These are phyloP conservation scores for Drosophila nr. perissopoda DNA, from an alignment of 2,888 invertebrate genomes.

Conservation along the genomic window DNA sequence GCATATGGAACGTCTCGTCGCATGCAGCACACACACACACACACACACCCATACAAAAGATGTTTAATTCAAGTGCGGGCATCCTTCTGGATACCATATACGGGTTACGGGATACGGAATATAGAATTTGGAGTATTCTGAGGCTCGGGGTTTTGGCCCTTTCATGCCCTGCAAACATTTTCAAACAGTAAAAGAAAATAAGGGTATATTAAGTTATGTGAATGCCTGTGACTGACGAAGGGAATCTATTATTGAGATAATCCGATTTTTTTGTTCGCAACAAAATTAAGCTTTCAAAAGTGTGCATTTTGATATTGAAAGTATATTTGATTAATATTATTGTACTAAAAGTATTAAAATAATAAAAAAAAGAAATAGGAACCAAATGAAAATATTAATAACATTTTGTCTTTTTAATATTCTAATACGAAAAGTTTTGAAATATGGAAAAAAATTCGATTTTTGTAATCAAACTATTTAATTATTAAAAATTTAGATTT, in stretches of 20 bases:
- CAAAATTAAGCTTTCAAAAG: background rate
- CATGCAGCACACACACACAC: constrained; percentile 36
- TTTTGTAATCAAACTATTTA: too few relatives aligned
- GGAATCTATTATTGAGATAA: background rate
- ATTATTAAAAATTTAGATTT: too few relatives aligned
- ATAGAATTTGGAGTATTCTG: background rate
- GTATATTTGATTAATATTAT: background rate
- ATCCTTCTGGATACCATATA: constrained; percentile 18
- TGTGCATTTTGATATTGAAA: background rate
- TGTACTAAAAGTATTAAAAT: background rate
- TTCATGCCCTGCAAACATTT: background rate
- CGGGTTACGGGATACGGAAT: background rate
- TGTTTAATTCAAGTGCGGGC: constrained; percentile 73
- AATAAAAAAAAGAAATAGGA: background rate
- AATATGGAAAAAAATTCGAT: background rate
- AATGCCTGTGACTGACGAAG: background rate
- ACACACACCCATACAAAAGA: constrained; percentile 46
- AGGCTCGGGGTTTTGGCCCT: constrained; percentile 2
- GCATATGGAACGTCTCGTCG: constrained; percentile 41
- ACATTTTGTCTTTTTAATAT: background rate
- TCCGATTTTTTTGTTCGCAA: background rate
- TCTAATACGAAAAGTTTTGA: background rate
- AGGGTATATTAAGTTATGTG: background rate
- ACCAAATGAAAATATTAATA: background rate
- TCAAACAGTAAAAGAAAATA: background rate